phyloP scores from a whole-genome alignment of 1,140 invertebrate genomes.

The Dreissena polymorpha region DNA sequence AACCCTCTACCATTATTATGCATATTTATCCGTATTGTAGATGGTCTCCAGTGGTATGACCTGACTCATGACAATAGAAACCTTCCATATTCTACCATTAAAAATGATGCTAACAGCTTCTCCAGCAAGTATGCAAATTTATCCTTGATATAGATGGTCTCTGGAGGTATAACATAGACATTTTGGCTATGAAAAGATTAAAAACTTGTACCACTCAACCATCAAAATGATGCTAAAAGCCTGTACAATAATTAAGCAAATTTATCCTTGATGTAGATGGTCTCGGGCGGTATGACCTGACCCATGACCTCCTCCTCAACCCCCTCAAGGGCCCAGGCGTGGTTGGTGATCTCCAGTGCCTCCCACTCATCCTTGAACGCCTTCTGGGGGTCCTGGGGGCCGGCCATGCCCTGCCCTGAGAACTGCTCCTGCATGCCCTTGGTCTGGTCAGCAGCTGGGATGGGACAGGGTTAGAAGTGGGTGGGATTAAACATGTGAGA shows the following conservation, averaged over 20 bases:
- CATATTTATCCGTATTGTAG: slow-evolving; percentile 74
- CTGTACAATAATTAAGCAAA: slow-evolving; percentile 57
- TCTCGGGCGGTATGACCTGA: slow-evolving; percentile 73
- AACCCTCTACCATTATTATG: no score
- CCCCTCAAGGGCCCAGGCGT: slow-evolving; percentile 92
- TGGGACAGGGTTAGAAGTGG: neutral
- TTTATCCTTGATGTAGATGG: slow-evolving; percentile 76
- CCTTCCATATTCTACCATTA: slow-evolving; percentile 85
- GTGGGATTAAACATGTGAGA: neutral
- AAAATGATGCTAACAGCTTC: no score
- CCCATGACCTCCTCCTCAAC: slow-evolving; percentile 85
- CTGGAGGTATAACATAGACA: slow-evolving; percentile 74
- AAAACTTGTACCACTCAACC: no score
- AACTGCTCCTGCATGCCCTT: slow-evolving; percentile 99
- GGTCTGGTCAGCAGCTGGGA: slow-evolving; percentile 93
- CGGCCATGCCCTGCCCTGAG: slow-evolving; percentile 97
- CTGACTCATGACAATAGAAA: no score
- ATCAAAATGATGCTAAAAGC: no score
- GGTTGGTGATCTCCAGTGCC: slow-evolving; percentile 96
- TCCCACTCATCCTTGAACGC: slow-evolving; percentile 99
- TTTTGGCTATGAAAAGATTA: no score
- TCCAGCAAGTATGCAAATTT: slow-evolving; percentile 65
- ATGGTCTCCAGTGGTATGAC: slow-evolving; percentile 75
- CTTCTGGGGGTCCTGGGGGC: slow-evolving; percentile 98
- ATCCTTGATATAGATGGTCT: slow-evolving; percentile 76